phyloP scores from a whole-genome alignment of 2,888 invertebrate genomes.

The Polylopha cassiicola region DNA sequence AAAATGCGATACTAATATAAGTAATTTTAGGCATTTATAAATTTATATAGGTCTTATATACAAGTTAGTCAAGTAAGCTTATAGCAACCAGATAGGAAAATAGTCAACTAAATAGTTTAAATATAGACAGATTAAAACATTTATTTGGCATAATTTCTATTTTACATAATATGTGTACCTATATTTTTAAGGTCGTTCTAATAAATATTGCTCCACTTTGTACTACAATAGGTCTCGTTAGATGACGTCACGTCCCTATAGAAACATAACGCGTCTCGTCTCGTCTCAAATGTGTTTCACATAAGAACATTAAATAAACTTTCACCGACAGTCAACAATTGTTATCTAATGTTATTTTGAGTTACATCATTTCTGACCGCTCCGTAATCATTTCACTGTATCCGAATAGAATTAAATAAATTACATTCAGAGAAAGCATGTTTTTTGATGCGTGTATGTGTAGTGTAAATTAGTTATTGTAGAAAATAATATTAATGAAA shows the following conservation, averaged over 20 bases:
- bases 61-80: too few species aligned
- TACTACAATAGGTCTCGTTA: too few species aligned
- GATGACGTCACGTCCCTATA: too few species aligned
- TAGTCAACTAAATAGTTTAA: too few species aligned
- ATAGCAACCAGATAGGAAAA: too few species aligned
- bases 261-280: too few species aligned
- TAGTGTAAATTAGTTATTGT: conserved; percentile 1
- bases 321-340: conserved; percentile 43
- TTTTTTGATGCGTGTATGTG: background rate
- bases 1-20: background rate
- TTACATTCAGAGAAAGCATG: conserved; percentile 16
- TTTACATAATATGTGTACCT: too few species aligned
- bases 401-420: conserved; percentile 24
- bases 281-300: background rate
- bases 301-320: conserved; percentile 30
- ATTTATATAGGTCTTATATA: too few species aligned
- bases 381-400: conserved; percentile 33
- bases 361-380: conserved; percentile 42
- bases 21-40: background rate
- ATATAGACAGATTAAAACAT: too few species aligned
- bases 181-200: too few species aligned
- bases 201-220: too few species aligned
- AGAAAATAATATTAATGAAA: conserved; percentile 1
- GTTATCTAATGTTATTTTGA: conserved; percentile 52
- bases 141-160: too few species aligned